phyloP scores from a whole-genome alignment of 1,140 invertebrate species.

The Bombus superbus region DNA sequence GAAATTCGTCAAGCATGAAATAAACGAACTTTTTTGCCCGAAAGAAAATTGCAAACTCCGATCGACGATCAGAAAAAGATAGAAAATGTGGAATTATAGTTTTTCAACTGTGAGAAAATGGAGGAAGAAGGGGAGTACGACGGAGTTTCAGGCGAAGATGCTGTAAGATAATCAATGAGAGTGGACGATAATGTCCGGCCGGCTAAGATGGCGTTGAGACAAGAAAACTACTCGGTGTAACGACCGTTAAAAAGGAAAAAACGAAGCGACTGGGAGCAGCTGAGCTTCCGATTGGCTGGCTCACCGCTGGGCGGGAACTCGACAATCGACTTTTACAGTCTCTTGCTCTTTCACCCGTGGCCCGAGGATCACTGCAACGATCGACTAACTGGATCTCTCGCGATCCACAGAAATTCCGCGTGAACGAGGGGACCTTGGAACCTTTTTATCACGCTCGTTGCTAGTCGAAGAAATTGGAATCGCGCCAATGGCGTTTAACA shows the following conservation, averaged over 20 bases:
- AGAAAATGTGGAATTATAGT: neutral
- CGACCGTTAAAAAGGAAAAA: slow-evolving; percentile 71
- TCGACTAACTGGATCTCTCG: slow-evolving; percentile 50
- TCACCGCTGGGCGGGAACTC: slow-evolving; percentile 72
- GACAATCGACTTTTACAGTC: slow-evolving; percentile 74
- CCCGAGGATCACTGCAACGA: slow-evolving; percentile 30
- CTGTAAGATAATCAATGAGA: slow-evolving; percentile 71
- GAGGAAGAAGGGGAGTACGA: neutral
- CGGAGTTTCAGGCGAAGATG: slow-evolving; percentile 1
- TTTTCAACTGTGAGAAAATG: neutral
- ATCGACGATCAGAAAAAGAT: neutral
- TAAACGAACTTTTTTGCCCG: neutral
- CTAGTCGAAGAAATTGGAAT: neutral
- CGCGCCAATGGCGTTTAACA: neutral
- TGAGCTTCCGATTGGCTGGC: slow-evolving; percentile 72
- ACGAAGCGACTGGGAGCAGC: slow-evolving; percentile 58
- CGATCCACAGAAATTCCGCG: slow-evolving; percentile 16
- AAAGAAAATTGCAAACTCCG: neutral
- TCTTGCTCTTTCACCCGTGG: slow-evolving; percentile 60
- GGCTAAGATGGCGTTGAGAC: slow-evolving; percentile 79
- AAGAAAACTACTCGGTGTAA: slow-evolving; percentile 73
- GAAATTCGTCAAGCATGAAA: no score
- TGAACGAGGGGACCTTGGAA: neutral
- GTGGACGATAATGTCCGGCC: slow-evolving; percentile 71
- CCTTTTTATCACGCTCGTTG: neutral